Evolutionary conservation across 2,888 invertebrate species (phyloP).

Genomic region (Didymodactylos carnosus): DNA sequence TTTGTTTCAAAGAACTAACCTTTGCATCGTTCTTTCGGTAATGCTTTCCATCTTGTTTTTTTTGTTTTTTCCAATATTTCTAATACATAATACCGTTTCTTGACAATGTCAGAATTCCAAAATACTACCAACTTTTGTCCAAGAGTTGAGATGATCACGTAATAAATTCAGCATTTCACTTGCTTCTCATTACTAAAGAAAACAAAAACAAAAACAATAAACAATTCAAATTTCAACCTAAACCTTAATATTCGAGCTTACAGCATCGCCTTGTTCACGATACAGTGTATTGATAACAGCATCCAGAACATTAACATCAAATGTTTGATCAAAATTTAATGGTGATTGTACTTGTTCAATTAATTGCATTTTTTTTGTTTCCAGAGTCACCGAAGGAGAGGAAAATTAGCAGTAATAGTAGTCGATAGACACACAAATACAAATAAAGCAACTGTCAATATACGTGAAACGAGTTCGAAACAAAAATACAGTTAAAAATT

Average conservation of each 20-base stretch:
- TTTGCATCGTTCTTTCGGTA: constrained; percentile 93
- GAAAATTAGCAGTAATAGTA: no score
- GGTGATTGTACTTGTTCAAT: constrained; percentile 9
- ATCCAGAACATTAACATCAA: constrained; percentile 12
- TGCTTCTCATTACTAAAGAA: constrained; percentile 44
- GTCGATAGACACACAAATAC: no score
- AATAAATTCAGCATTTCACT: constrained; percentile 81
- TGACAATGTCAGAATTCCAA: constrained; percentile 82
- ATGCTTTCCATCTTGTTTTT: constrained; percentile 91
- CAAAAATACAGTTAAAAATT: no score
- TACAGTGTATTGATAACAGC: constrained; percentile 9
- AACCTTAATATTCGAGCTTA: background rate
- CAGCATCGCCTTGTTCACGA: constrained; percentile 2
- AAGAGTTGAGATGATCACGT: constrained; percentile 94
- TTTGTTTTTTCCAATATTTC: constrained; percentile 98
- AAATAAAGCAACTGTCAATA: no score
- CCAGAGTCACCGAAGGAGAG: background rate
- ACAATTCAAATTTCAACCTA: background rate
- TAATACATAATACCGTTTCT: constrained; percentile 90
- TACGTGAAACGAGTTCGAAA: no score
- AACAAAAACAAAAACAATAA: background rate
- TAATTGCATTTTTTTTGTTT: constrained; percentile 2
- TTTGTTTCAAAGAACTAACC: constrained; percentile 25
- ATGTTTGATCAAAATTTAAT: constrained; percentile 7
- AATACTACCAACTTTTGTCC: constrained; percentile 96